phyloP scores from a whole-genome alignment of 1,140 invertebrate species.

The Brachionus calyciflorus region DNA sequence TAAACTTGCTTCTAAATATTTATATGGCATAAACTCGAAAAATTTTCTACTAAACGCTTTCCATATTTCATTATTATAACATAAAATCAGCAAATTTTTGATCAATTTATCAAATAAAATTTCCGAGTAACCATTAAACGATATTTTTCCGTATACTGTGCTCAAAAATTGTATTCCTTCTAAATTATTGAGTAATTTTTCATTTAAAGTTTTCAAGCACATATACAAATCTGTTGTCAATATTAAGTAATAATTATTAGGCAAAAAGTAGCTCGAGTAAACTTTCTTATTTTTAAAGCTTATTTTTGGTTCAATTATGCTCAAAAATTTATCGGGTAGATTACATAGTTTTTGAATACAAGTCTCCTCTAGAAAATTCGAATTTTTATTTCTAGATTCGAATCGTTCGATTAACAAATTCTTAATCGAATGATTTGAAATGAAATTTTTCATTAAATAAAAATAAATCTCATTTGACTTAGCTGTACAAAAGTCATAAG shows the following conservation, averaged over 20 bases:
- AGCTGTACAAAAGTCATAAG: background rate
- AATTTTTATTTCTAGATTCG: background rate
- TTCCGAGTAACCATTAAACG: background rate
- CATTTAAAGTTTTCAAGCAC: background rate
- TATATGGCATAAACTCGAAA: conserved; percentile 12
- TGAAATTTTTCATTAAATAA: background rate
- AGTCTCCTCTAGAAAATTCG: background rate
- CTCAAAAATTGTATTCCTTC: background rate
- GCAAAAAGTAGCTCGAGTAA: background rate
- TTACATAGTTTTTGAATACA: background rate
- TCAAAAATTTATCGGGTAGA: conserved; percentile 19
- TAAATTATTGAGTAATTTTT: background rate
- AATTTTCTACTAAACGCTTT: background rate
- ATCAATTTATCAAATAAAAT: conserved; percentile 1
- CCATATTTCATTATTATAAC: background rate
- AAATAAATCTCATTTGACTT: background rate
- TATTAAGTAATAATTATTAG: background rate
- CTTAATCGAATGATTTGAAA: background rate
- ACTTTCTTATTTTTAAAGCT: conserved; percentile 13
- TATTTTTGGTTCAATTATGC: background rate
- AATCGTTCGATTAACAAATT: background rate
- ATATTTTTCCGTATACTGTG: conserved; percentile 10
- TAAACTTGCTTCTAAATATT: conserved; percentile 31
- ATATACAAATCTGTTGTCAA: background rate
- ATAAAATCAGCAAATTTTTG: background rate